These are phyloP conservation scores for Anabacerthia variegaticeps DNA, from an alignment of 2,797 vertebrate species.

Conservation along the genomic window DNA sequence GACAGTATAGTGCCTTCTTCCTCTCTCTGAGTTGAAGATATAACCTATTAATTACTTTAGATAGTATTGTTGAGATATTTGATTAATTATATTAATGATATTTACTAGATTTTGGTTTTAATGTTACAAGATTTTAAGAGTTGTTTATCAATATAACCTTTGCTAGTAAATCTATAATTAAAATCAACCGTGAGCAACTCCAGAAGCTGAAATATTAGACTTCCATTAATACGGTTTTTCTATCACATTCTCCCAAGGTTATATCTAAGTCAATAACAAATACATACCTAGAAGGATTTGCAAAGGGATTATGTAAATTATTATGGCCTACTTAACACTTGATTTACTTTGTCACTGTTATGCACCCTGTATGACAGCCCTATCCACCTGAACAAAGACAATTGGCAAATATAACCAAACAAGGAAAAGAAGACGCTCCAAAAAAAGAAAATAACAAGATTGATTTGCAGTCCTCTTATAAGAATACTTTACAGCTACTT, in stretches of 20 bases:
- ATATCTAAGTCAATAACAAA: constrained; percentile 20
- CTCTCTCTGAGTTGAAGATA: neutral
- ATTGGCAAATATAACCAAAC: neutral
- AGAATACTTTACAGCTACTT: neutral
- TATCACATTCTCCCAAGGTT: neutral
- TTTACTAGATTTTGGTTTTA: neutral
- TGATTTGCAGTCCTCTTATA: neutral
- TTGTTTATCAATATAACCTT: neutral
- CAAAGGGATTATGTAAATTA: constrained; percentile 49
- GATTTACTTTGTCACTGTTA: constrained; percentile 40
- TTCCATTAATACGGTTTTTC: neutral
- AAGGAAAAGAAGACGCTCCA: neutral
- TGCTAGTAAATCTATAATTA: neutral
- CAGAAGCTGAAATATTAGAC: neutral
- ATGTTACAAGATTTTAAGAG: neutral
- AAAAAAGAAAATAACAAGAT: neutral
- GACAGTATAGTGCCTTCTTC: neutral
- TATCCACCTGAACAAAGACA: neutral
- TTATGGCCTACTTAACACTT: constrained; percentile 42
- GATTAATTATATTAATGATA: neutral
- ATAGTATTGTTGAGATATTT: neutral
- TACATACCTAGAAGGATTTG: constrained; percentile 35
- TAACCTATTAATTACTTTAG: neutral
- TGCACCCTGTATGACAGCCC: neutral
- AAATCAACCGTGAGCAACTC: neutral